Conservation (phyloP, 2,113 vertebrate species). For the Pachycephala philippinensis region DNA sequence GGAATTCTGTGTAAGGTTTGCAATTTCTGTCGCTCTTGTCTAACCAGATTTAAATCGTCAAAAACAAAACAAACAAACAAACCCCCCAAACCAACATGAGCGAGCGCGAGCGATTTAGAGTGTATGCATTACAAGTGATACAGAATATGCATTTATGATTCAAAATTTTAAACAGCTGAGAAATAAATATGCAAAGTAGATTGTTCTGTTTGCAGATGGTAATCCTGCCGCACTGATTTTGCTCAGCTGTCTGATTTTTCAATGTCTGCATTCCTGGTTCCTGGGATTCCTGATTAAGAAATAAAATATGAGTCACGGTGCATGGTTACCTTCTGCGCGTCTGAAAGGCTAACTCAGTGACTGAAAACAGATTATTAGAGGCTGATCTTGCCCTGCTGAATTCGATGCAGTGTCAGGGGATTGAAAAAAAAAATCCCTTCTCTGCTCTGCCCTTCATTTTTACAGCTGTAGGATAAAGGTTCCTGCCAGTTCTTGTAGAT, state of each 20-base stretch:
- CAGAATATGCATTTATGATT: constrained; percentile 7
- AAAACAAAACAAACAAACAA: constrained; percentile 56
- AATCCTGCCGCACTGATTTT: constrained; percentile 44
- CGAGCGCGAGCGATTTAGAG: not conserved
- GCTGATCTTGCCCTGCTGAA: not conserved
- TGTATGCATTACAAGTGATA: not conserved
- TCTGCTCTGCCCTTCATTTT: not conserved
- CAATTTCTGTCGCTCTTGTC: constrained; percentile 24
- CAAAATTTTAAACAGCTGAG: constrained; percentile 43
- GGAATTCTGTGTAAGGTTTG: constrained; percentile 17
- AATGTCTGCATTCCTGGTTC: constrained; percentile 17
- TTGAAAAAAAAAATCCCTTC: not conserved
- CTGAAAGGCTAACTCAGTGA: not conserved
- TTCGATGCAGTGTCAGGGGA: not conserved
- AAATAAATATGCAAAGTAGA: constrained; percentile 59
- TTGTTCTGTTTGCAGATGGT: constrained; percentile 59
- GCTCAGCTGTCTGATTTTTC: constrained; percentile 55
- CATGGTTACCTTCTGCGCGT: constrained; percentile 14
- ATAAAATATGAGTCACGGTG: constrained; percentile 24
- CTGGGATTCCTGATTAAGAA: constrained; percentile 40
- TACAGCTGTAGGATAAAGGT: not conserved
- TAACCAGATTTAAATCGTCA: constrained; percentile 28
- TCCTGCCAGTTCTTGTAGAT: not conserved
- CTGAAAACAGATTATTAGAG: not conserved
- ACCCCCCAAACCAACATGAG: not conserved